Evolutionary conservation across 2,797 vertebrate species (phyloP), one percentile per base, ranked within the genome.

Genomic region (Eptatretus atami): DNA sequence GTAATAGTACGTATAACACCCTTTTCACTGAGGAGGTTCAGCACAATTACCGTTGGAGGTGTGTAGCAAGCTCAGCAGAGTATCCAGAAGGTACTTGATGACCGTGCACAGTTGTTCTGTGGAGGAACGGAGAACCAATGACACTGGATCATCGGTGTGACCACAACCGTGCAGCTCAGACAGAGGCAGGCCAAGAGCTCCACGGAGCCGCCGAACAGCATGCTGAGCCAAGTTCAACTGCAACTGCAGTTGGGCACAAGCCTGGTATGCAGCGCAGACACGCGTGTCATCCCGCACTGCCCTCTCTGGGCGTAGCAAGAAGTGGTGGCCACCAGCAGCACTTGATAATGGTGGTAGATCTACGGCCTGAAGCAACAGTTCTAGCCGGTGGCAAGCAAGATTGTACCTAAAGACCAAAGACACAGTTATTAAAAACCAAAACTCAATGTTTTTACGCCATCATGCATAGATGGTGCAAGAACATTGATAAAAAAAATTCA

Each of bases 261-360:
- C 92, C 71, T 98, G 92, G 71, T 98, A 94, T 65, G 90, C 88
- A 12, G 90, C 94, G 77, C 95, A 98, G 5, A 96, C 92, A 5
- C 86, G 80, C 68, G 84, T 82, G 69, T 98, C 92, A 75, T 98
- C 92, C 69, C 96, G 90, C 15, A 96, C 86, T 12, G 90, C 92
- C 67, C 96, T 96, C 76, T 98, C 90, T 1, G 92, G 90, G 69
- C 96, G 96, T 31, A 90, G 75, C 70, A 98, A 73, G 70, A 96
- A 98, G 75, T 98, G 96, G 71, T 98, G 92, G 53, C 90, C 92
- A 3, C 96, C 96, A 73, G 95, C 96, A 65, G 90, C 92, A 53
- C 88, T 96, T 73, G 96, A 96, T 19, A 98, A 80, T 6, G 92
- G 92, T 1, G 90, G 90, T 67, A 98, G 78, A 72, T 98, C 92